phyloP scores from a whole-genome alignment of 2,113 vertebrate genomes.

The Cairina moschata region DNA sequence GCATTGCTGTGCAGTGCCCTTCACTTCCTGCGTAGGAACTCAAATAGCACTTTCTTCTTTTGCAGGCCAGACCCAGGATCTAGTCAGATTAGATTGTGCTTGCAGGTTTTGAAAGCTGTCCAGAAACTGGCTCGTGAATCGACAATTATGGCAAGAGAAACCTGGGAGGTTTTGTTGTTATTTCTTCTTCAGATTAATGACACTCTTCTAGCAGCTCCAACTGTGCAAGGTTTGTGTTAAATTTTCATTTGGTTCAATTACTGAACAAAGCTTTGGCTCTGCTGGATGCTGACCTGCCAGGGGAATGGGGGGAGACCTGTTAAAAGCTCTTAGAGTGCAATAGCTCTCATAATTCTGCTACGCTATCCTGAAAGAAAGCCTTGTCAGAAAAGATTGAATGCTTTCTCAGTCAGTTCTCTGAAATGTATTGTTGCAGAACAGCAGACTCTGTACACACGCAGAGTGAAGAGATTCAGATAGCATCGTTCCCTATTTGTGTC shows the following conservation, averaged over 20 bases:
- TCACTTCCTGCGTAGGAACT: neutral
- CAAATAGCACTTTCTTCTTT: conserved; percentile 19
- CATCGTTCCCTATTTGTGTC: neutral
- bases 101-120: conserved; percentile 92
- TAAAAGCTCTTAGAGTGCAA: neutral
- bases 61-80: conserved; percentile 88
- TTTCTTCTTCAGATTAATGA: conserved; percentile 96
- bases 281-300: neutral
- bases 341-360: neutral
- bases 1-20: neutral
- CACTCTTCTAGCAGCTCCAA: conserved; percentile 91
- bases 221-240: conserved; percentile 85
- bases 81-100: conserved; percentile 91
- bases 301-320: neutral
- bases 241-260: conserved; percentile 5
- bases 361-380: neutral
- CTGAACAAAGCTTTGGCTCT: neutral
- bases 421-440: neutral
- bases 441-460: neutral
- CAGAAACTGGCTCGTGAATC: conserved; percentile 95
- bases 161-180: conserved; percentile 94
- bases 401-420: neutral
- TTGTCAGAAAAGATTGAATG: neutral
- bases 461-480: neutral
- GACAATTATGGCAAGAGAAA: conserved; percentile 91